Evolutionary conservation across 2,888 invertebrate genomes (phyloP).

Genomic region (Dicycla oo): DNA sequence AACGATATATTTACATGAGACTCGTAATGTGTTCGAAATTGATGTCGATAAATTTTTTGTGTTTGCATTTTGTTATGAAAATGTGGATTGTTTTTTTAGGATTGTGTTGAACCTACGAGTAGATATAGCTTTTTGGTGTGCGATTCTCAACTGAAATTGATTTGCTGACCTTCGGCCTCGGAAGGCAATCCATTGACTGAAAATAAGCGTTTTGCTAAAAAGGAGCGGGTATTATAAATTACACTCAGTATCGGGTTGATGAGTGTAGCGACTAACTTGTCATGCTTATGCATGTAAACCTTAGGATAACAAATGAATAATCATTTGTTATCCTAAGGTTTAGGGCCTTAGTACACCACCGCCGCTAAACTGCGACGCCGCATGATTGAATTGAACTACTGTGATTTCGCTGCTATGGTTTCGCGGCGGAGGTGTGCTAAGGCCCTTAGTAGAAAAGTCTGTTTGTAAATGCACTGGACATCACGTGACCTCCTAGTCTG

Average conservation of each 20-base stretch:
- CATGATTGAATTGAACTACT: no score
- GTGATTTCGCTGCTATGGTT: no score
- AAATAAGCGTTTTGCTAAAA: not conserved
- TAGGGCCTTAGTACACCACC: no score
- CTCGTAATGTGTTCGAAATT: slow-evolving; percentile 10
- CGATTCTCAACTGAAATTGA: not conserved
- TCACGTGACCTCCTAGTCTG: not conserved
- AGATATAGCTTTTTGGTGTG: not conserved
- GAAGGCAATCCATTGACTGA: not conserved
- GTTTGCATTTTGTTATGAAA: slow-evolving; percentile 16
- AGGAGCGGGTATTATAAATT: not conserved
- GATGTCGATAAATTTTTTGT: slow-evolving; percentile 5
- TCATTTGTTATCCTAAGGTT: not conserved
- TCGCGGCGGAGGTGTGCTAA: no score
- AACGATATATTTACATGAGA: slow-evolving; percentile 38
- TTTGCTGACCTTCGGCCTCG: not conserved
- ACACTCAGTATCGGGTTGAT: not conserved
- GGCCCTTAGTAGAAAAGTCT: not conserved
- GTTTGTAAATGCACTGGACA: not conserved
- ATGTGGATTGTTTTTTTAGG: slow-evolving; percentile 29
- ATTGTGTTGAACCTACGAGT: not conserved
- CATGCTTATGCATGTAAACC: not conserved
- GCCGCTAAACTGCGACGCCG: no score
- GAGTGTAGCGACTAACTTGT: no score
- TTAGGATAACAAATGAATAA: no score